A percentile compares a stretch with the other conserved stretches of the same genome.
Conservation (phyloP, 2,113 vertebrate species). For the Ramphastos sulfuratus region DNA sequence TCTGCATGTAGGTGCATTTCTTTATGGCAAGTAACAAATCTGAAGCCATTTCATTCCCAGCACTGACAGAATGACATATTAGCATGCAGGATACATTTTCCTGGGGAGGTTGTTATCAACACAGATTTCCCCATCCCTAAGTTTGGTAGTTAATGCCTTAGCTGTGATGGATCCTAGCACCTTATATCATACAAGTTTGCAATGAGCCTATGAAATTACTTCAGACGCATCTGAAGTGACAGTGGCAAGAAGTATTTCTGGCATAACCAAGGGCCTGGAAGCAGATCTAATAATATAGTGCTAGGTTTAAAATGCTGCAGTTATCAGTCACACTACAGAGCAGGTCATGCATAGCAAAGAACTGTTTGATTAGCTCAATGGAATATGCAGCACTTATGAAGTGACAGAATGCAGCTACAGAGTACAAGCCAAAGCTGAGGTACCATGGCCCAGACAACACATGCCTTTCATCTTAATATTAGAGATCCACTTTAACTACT, state of each 20-base stretch:
- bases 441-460: not conserved
- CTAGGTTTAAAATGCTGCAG: slow-evolving; percentile 46
- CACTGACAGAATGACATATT: not conserved
- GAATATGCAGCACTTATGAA: slow-evolving; percentile 29
- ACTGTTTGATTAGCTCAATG: slow-evolving; percentile 65
- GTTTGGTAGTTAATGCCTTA: not conserved
- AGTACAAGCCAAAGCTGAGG: not conserved
- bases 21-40: not conserved
- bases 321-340: slow-evolving; percentile 47
- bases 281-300: slow-evolving; percentile 20
- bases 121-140: not conserved
- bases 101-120: not conserved
- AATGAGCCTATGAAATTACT: slow-evolving; percentile 4
- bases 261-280: slow-evolving; percentile 35
- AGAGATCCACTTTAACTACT: not conserved
- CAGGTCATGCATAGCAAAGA: slow-evolving; percentile 64
- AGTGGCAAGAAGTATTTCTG: slow-evolving; percentile 31
- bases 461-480: not conserved
- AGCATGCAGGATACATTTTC: not conserved
- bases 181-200: not conserved
- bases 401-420: not conserved
- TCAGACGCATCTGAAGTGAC: slow-evolving; percentile 6
- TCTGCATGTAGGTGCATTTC: not conserved
- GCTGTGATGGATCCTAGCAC: not conserved
- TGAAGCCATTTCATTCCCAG: not conserved